Base-by-base conservation (phyloP, 2,113 vertebrate genomes). In the Urocitellus parryii region DNA sequence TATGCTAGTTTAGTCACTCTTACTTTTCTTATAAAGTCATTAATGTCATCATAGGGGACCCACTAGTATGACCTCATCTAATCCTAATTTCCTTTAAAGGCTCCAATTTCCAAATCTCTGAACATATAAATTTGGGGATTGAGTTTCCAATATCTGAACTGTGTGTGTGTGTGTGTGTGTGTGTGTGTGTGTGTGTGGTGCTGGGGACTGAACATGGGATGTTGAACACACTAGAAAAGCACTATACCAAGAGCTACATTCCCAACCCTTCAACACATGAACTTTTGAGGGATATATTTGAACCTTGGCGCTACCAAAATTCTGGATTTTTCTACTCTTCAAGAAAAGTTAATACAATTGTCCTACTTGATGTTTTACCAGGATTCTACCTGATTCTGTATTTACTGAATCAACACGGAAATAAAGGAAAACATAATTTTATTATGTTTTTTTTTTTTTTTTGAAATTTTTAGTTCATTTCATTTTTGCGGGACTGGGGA, bases 261-360 rank as follows among this genome's bases (percentile, higher is more conserved):
- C 37, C 39, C 22, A 22, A 18, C 20, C 20, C 56, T 24, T 22
- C 18, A 58, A 58, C 20, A 58, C 6, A 58, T 16, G 45, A 85
- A 70, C 63, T 79, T 79, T 79, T 70, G 73, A 68, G 76, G 51
- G 58, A 34, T 48, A 29, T 58, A 48, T 70, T 86, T 87, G 87
- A 93, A 58, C 16, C 51, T 87, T 16, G 72, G 29, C 4, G 29
- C 9, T 61, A 65, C 27, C 39, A 93, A 93, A 94, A 95, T 95
- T 79, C 48, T 51, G 48, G 48, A 51, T 51, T 51, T 51, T 51
- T 51, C 12, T 13, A 13, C 48, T 51, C 74, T 91, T 78, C 18
- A 87, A 45, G 45, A 45, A 96, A 91, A 72, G 74, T 79, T n/a
- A 95, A 73, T 91, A 90, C 84, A 93, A 78, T 91, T 53, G 17